Percentiles rank a stretch among this genome's conserved stretches.
phyloP scores from a whole-genome alignment of 1,140 invertebrate species.

The Drosophila punjabiensis region DNA sequence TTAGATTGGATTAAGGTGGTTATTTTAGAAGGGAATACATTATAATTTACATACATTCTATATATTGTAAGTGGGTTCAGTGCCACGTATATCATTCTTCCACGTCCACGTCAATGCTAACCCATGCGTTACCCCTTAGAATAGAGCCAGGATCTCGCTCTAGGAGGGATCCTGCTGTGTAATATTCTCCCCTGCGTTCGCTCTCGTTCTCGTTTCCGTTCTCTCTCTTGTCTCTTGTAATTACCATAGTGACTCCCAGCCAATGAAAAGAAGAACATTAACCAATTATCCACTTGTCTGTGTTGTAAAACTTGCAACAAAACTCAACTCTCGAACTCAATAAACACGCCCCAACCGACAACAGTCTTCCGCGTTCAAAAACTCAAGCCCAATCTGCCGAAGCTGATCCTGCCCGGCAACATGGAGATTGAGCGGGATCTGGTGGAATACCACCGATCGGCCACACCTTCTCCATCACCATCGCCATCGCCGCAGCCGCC shows the following conservation, averaged over 20 bases:
- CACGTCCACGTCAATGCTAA: constrained; percentile 42
- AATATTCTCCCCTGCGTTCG: constrained; percentile 26
- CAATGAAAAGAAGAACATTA: constrained; percentile 54
- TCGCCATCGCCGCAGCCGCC: constrained; percentile 80
- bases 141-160: constrained; percentile 35
- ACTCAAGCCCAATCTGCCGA: constrained; percentile 83
- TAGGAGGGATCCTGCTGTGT: constrained; percentile 22
- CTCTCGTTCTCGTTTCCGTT: constrained; percentile 25
- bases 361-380: constrained; percentile 84
- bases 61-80: constrained; percentile 14
- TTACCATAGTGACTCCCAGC: constrained; percentile 61
- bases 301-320: constrained; percentile 55
- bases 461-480: constrained; percentile 70
- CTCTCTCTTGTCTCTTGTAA: constrained; percentile 57
- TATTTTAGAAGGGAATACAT: background rate
- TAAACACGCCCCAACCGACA: constrained; percentile 49
- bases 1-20: constrained; percentile 14
- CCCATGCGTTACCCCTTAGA: constrained; percentile 33
- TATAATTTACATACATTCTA: constrained; percentile 16
- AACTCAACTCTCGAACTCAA: constrained; percentile 65
- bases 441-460: constrained; percentile 40
- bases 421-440: constrained; percentile 69
- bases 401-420: constrained; percentile 81
- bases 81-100: constrained; percentile 49
- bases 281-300: constrained; percentile 78